Percentiles rank a stretch among this genome's conserved stretches.
phyloP scores from a whole-genome alignment of 2,113 vertebrate species.

The Pitta sordida region DNA sequence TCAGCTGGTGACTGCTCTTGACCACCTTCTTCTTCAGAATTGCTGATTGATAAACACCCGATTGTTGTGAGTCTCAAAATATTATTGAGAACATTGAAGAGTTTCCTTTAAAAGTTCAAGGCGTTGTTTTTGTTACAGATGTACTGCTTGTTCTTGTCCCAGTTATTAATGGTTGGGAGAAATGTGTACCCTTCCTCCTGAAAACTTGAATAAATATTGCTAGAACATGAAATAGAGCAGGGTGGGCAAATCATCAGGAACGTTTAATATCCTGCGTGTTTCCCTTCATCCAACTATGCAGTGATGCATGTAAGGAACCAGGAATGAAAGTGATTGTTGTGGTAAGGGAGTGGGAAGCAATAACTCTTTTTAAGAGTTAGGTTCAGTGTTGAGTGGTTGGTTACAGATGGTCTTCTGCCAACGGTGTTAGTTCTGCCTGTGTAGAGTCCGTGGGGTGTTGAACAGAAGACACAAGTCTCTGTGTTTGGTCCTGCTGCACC shows the following conservation, averaged over 20 bases:
- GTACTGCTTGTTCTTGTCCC: neutral
- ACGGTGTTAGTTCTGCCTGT: neutral
- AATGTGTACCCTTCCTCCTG: neutral
- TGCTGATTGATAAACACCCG: neutral
- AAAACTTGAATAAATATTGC: neutral
- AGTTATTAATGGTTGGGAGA: neutral
- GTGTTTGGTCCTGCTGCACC: neutral
- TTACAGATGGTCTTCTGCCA: neutral
- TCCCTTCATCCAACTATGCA: neutral
- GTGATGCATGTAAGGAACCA: neutral
- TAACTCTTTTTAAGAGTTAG: neutral
- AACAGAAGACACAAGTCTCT: neutral
- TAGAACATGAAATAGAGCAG: neutral
- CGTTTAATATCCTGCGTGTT: neutral
- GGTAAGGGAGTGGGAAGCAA: neutral
- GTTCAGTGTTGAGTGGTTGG: neutral
- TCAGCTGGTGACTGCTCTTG: neutral
- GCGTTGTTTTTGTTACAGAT: rapidly evolving
- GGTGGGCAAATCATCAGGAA: neutral
- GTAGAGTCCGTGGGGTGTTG: neutral
- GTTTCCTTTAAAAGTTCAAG: too few species aligned
- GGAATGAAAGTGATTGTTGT: neutral
- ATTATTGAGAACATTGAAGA: neutral
- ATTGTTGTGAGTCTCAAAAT: neutral
- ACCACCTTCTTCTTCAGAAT: neutral